Conservation (phyloP, 2,797 vertebrate genomes). For the Paramormyrops hopkinsi region DNA sequence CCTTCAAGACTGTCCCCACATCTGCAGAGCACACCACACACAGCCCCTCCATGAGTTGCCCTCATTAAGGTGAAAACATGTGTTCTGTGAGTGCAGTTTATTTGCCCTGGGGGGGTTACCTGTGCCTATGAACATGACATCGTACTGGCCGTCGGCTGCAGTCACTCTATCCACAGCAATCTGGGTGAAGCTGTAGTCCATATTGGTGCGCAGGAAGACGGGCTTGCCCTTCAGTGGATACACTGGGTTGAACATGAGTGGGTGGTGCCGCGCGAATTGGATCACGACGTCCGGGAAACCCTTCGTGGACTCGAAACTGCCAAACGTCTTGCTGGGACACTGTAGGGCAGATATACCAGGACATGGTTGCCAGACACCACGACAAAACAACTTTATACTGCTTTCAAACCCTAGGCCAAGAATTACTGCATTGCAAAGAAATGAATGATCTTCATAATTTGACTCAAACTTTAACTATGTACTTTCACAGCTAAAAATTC, state of each 20-base stretch:
- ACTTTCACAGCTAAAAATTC: not conserved
- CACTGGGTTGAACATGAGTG: constrained; percentile 88
- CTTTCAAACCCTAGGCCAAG: not conserved
- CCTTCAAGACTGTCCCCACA: constrained; percentile 83
- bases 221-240: constrained; percentile 77
- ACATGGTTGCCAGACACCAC: not conserved
- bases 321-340: constrained; percentile 97
- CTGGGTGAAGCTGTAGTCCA: constrained; percentile 85
- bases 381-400: not conserved
- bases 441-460: not conserved
- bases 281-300: constrained; percentile 95
- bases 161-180: constrained; percentile 77
- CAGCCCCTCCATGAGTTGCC: not conserved
- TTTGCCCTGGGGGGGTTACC: constrained; percentile 49
- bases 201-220: constrained; percentile 75
- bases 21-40: constrained; percentile 58
- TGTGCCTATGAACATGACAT: constrained; percentile 93
- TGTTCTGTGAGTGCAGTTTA: not conserved
- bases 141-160: constrained; percentile 80
- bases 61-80: not conserved
- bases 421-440: not conserved
- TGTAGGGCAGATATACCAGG: constrained; percentile 36
- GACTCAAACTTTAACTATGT: not conserved
- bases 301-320: constrained; percentile 94
- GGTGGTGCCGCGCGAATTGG: constrained; percentile 93